phyloP scores from a whole-genome alignment of 2,113 vertebrate genomes.

The Melospiza melodia region DNA sequence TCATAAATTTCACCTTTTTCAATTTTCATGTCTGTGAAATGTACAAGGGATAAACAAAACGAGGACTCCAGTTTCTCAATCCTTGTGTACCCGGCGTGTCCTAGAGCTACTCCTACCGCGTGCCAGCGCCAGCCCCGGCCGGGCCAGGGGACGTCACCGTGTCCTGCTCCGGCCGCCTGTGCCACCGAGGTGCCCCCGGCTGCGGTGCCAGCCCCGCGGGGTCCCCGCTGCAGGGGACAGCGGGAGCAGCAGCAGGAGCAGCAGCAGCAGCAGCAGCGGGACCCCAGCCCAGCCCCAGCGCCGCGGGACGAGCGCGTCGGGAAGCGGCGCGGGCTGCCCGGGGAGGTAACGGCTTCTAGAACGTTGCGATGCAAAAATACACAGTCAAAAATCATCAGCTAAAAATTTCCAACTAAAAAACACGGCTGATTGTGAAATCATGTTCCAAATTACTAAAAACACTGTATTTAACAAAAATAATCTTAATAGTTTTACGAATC shows the following conservation, averaged over 20 bases:
- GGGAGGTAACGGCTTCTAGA: not conserved
- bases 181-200: not conserved
- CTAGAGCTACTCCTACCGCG: not conserved
- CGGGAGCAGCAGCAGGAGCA: not conserved
- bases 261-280: not conserved
- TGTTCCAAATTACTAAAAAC: conserved; percentile 70
- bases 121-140: not conserved
- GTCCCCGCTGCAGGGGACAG: not conserved
- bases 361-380: conserved; percentile 17
- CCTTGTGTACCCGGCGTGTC: not conserved
- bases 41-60: conserved; percentile 54
- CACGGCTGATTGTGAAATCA: conserved; percentile 64
- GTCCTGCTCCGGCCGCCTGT: not conserved
- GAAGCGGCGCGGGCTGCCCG: not conserved
- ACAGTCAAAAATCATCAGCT: conserved; percentile 59
- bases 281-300: not conserved
- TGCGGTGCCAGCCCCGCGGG: not conserved
- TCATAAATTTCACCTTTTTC: conserved; percentile 68
- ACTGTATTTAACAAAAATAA: conserved; percentile 71
- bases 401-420: conserved; percentile 62
- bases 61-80: conserved; percentile 59
- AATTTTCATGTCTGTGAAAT: conserved; percentile 64
- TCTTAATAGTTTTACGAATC: conserved; percentile 75
- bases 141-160: not conserved
- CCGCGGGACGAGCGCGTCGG: not conserved